Evolutionary conservation across 2,888 invertebrate genomes (phyloP).

Genomic region (Apotomis turbidana): DNA sequence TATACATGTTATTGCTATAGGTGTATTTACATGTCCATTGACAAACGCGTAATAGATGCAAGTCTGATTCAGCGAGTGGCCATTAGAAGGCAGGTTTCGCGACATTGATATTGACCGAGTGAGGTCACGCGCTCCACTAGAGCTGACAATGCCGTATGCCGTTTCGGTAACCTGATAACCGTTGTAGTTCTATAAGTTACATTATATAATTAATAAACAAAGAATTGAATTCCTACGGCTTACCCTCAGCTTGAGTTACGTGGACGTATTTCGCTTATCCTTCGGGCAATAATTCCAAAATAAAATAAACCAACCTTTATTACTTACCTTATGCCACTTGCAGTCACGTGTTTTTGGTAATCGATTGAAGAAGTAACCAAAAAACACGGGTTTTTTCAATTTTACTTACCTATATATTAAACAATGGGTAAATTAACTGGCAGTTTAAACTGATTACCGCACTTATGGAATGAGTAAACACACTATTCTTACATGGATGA

Average conservation of each 20-base stretch:
- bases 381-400: too few relatives aligned
- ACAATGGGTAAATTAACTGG: too few relatives aligned
- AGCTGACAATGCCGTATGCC: conserved; percentile 40
- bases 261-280: too few relatives aligned
- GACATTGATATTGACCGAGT: conserved; percentile 42
- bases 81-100: conserved; percentile 47
- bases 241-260: too few relatives aligned
- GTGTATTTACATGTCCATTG: conserved; percentile 21
- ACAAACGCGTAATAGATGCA: conserved; percentile 31
- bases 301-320: too few relatives aligned
- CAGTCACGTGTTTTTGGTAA: too few relatives aligned
- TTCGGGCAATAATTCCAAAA: too few relatives aligned
- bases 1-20: not conserved
- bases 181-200: not conserved
- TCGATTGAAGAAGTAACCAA: too few relatives aligned
- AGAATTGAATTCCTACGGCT: too few relatives aligned
- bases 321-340: too few relatives aligned
- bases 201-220: too few relatives aligned
- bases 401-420: too few relatives aligned
- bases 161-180: conserved; percentile 21
- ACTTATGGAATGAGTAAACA: not conserved
- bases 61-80: conserved; percentile 39
- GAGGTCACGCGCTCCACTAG: conserved; percentile 38
- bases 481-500: not conserved
- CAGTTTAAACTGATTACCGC: not conserved